Percentiles rank a stretch among this genome's conserved stretches.
These are phyloP conservation scores for Brienomyrus longianalis DNA, from an alignment of 2,113 vertebrate genomes.

Conservation along the genomic window DNA sequence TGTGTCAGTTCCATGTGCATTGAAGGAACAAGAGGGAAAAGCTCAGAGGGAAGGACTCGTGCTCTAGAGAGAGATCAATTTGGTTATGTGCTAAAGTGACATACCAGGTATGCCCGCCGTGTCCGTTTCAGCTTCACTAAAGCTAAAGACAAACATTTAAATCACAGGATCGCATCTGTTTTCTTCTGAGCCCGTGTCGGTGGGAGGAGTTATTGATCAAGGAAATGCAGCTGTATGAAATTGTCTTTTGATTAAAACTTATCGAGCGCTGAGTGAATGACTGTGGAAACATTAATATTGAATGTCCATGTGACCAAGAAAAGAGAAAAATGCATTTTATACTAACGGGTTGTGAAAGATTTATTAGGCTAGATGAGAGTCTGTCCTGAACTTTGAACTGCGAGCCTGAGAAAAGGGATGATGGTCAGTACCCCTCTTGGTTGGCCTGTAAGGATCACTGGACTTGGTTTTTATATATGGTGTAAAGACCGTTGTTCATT, in stretches of 20 bases:
- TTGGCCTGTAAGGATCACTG: neutral
- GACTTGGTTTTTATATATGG: neutral
- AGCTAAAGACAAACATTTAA: neutral
- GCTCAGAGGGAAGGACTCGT: neutral
- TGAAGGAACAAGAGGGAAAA: neutral
- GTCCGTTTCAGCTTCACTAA: neutral
- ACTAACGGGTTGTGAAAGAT: constrained; percentile 12
- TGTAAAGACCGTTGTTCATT: neutral
- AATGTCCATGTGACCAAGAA: constrained; percentile 11
- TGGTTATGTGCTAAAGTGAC: neutral
- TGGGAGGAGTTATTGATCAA: constrained; percentile 21
- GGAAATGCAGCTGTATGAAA: constrained; percentile 13
- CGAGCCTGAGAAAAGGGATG: neutral
- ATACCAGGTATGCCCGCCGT: neutral
- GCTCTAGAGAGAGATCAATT: neutral
- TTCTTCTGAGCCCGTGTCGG: constrained; percentile 3
- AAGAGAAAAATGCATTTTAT: constrained; percentile 16
- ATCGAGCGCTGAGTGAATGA: constrained; percentile 25
- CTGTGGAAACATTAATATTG: constrained; percentile 25
- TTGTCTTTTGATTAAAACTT: constrained; percentile 31
- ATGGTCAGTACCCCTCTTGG: neutral
- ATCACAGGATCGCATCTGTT: neutral
- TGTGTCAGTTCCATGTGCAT: neutral
- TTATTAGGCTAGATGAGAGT: constrained; percentile 10
- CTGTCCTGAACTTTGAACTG: constrained; percentile 15